Evolutionary conservation across 2,797 vertebrate genomes (phyloP).

Genomic region (Amblyopsis hoosieri): DNA sequence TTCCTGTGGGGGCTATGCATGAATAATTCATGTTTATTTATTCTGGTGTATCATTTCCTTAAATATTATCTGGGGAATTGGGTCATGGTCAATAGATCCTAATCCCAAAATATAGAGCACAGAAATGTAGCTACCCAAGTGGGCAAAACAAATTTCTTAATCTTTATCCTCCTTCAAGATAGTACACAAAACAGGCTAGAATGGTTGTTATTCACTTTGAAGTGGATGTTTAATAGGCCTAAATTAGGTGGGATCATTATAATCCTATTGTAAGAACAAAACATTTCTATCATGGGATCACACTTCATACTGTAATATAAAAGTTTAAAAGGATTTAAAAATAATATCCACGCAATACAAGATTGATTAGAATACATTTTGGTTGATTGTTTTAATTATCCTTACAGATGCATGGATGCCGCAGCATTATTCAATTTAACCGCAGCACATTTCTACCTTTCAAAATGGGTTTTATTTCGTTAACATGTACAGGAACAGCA

Average conservation of each 20-base stretch:
- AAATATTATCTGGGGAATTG: constrained; percentile 57
- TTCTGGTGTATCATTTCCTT: constrained; percentile 58
- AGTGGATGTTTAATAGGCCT: constrained; percentile 33
- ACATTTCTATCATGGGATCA: constrained; percentile 10
- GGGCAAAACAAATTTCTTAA: constrained; percentile 56
- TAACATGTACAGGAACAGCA: constrained; percentile 82
- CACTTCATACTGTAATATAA: constrained; percentile 22
- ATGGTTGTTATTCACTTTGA: constrained; percentile 57
- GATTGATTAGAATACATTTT: no score
- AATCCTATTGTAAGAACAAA: constrained; percentile 45
- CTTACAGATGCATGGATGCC: no score
- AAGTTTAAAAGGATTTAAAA: not conserved
- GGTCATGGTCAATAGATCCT: constrained; percentile 58
- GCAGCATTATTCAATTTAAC: constrained; percentile 6
- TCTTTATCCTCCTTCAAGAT: constrained; percentile 37
- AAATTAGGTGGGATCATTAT: constrained; percentile 48
- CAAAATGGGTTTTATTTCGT: constrained; percentile 82
- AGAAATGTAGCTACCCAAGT: constrained; percentile 36
- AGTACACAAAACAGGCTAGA: constrained; percentile 39
- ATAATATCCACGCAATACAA: no score
- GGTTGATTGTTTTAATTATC: no score
- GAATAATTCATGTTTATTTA: constrained; percentile 60
- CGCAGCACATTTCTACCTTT: constrained; percentile 49
- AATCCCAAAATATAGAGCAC: constrained; percentile 62
- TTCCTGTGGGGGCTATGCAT: constrained; percentile 48